Percentiles rank a stretch among this genome's conserved stretches.
Evolutionary conservation across 1,140 invertebrate species (phyloP).

Genomic region (Ips nitidus): DNA sequence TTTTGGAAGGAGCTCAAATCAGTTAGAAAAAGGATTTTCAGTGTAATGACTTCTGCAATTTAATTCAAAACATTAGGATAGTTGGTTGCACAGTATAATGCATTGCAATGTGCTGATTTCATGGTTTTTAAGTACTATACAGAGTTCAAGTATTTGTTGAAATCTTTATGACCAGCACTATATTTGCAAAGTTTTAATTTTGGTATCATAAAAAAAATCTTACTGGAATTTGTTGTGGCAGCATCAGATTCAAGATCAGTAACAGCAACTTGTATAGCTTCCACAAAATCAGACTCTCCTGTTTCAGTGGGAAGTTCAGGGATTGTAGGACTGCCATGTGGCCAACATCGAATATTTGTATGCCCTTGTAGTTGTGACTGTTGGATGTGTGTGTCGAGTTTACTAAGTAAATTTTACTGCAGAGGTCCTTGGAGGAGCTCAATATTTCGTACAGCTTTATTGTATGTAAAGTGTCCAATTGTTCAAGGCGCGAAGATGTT

Average conservation of each 20-base stretch:
- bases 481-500: neutral
- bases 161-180: too few species aligned
- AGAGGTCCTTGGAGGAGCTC: slow-evolving; percentile 30
- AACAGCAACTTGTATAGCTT: slow-evolving; percentile 33
- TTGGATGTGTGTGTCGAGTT: slow-evolving; percentile 31
- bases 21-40: slow-evolving; percentile 35
- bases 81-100: too few species aligned
- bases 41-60: slow-evolving; percentile 24
- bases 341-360: slow-evolving; percentile 8
- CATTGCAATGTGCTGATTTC: too few species aligned
- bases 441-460: slow-evolving; percentile 29
- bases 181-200: too few species aligned
- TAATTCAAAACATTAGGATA: slow-evolving; percentile 9
- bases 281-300: slow-evolving; percentile 32
- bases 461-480: slow-evolving; percentile 12
- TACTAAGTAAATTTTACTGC: slow-evolving; percentile 31
- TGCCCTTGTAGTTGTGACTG: slow-evolving; percentile 17
- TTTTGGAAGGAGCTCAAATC: neutral
- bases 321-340: slow-evolving; percentile 13
- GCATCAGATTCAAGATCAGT: slow-evolving; percentile 10
- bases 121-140: too few species aligned
- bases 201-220: too few species aligned
- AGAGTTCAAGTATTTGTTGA: too few species aligned
- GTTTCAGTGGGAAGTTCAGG: neutral
- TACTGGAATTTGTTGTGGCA: too few species aligned